Evolutionary conservation across 1,140 invertebrate genomes (phyloP).

Genomic region (Brachionus asplanchnoidis): DNA sequence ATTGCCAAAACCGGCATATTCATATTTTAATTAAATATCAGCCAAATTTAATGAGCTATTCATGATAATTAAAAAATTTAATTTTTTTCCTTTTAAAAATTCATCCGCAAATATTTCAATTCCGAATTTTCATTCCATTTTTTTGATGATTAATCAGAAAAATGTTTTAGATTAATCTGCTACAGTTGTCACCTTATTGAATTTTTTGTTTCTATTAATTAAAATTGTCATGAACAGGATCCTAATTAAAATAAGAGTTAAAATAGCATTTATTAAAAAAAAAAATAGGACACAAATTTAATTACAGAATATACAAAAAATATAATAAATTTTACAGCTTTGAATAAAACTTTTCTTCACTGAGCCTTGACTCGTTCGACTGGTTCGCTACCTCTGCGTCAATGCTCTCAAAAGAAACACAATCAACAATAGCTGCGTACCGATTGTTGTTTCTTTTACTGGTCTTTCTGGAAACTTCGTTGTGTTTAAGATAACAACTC

Average conservation of each 20-base stretch:
- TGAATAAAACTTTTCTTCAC: neutral
- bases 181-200: neutral
- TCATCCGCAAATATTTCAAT: too few relatives aligned
- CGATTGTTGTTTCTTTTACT: neutral
- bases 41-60: too few relatives aligned
- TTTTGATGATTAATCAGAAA: neutral
- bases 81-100: too few relatives aligned
- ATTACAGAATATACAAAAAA: neutral
- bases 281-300: neutral
- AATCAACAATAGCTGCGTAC: neutral
- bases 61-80: too few relatives aligned
- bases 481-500: neutral
- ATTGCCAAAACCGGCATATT: too few relatives aligned
- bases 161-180: neutral
- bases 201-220: neutral
- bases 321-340: neutral
- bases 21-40: too few relatives aligned
- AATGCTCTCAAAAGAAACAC: neutral
- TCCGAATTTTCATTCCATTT: neutral
- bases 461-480: neutral
- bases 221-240: neutral
- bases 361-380: neutral
- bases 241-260: neutral
- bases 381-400: neutral
- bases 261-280: neutral